Evolutionary conservation across 1,140 invertebrate species (phyloP).

Genomic region (Trichonephila clavata): DNA sequence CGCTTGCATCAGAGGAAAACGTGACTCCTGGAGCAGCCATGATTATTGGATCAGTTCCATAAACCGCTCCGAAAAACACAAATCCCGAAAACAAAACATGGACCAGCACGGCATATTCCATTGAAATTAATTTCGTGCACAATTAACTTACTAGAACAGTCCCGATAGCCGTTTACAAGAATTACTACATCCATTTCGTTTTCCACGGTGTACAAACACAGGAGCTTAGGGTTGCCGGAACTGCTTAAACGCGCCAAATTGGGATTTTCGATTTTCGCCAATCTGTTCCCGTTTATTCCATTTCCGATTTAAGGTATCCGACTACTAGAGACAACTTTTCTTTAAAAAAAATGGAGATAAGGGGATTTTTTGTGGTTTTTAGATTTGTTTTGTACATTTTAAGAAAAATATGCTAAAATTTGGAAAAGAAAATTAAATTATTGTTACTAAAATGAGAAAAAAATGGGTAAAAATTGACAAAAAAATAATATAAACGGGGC

Average conservation of each 20-base stretch:
- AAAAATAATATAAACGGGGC: too few species aligned
- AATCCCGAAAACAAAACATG: neutral
- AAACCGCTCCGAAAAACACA: neutral
- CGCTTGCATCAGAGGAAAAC: conserved; percentile 84
- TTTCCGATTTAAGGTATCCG: too few species aligned
- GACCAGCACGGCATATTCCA: neutral
- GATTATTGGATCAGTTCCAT: neutral
- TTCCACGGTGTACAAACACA: conserved; percentile 1
- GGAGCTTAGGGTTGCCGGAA: neutral
- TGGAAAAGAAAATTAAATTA: too few species aligned
- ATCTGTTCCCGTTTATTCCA: neutral
- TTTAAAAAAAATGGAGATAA: too few species aligned
- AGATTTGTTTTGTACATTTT: too few species aligned
- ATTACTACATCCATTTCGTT: neutral
- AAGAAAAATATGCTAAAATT: too few species aligned
- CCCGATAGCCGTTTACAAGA: neutral
- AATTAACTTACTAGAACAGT: neutral
- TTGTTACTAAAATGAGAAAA: too few species aligned
- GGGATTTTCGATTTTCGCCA: neutral
- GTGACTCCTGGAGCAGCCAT: neutral
- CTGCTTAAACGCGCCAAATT: neutral
- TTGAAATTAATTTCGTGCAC: neutral
- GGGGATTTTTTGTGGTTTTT: too few species aligned
- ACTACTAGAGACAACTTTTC: too few species aligned
- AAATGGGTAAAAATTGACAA: too few species aligned